Evolutionary conservation across 35 echinoderm and acorn worm genomes (phyloP).

Genomic region (Amphiura filiformis): DNA sequence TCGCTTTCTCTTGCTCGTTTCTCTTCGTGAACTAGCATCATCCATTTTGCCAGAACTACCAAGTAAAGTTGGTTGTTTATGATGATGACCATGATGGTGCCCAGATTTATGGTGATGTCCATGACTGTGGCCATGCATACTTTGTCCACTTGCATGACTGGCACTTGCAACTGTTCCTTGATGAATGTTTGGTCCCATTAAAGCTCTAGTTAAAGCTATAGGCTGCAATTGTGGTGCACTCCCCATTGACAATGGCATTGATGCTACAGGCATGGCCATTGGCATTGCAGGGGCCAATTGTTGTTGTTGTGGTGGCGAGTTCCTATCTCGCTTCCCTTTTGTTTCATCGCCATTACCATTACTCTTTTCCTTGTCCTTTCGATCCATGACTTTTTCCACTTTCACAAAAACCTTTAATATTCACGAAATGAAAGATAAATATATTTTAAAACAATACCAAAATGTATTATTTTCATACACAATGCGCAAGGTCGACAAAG

Average conservation of each 20-base stretch:
- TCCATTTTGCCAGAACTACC: neutral
- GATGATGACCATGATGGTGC: neutral
- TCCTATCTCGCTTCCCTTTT: conserved; percentile 49
- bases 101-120: neutral
- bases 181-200: neutral
- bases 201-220: neutral
- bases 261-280: no score
- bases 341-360: conserved; percentile 59
- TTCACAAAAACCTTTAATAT: no score
- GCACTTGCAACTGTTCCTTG: no score
- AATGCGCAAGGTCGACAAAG: no score
- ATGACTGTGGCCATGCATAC: neutral
- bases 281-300: neutral
- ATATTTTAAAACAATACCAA: no score
- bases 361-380: conserved; percentile 69
- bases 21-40: neutral
- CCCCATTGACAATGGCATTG: no score
- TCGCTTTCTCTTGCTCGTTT: conserved; percentile 8
- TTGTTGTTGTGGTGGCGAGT: conserved; percentile 5
- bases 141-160: neutral
- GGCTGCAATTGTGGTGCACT: neutral
- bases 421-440: no score
- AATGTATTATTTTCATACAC: no score
- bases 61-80: neutral
- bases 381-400: conserved; percentile 70